Base-by-base conservation (phyloP, 2,888 invertebrate genomes). In the Scelioninae gen. 1 region DNA sequence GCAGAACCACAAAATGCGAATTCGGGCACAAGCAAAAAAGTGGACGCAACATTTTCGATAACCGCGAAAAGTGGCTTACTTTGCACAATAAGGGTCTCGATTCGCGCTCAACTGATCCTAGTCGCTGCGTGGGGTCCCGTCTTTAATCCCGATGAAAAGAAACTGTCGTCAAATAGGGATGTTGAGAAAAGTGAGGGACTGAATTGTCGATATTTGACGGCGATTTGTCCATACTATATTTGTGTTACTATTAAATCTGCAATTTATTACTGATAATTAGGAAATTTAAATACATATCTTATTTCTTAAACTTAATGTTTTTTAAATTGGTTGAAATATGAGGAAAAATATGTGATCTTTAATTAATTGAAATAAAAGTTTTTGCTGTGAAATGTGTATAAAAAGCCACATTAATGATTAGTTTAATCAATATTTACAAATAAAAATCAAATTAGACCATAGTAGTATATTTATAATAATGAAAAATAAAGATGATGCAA, bases 101-200 rank as follows among this genome's bases (percentile, higher is more conserved):
- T 88, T 85, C 85, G 80, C 87, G 87, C 86, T 87, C 87, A 78
- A 87, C 88, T 89, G 91, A 89, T 82, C 90, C 90, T 86, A 82
- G 86, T 82, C 88, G 88, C 90, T 83, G 89, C 89, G 90, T 90
- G 90, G 90, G 90, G 91, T 90, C 88, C 84, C 85, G 83, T 85
- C 84, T 85, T 84, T 84, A 83, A 87, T 85, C 83, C 86, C 85
- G 78, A 80, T 84, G 85, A 86, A 88, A 89, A 87, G 85, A 87
- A 88, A 88, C 86, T 88, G 87, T 86, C 85, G 82, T 85, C 72
- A 71, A 86, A 85, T n/a, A n/a, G 85, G 87, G 62, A 65, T 9
- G 69, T 38, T 11, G n/a, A 31, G 47, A 62, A 78, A 74, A 13
- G 32, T 49, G 58, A 72, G 72, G 34, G 68, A 76, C 53, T 11